Evolutionary conservation across 2,888 invertebrate genomes (phyloP).

Genomic region (Synergus japonicus): DNA sequence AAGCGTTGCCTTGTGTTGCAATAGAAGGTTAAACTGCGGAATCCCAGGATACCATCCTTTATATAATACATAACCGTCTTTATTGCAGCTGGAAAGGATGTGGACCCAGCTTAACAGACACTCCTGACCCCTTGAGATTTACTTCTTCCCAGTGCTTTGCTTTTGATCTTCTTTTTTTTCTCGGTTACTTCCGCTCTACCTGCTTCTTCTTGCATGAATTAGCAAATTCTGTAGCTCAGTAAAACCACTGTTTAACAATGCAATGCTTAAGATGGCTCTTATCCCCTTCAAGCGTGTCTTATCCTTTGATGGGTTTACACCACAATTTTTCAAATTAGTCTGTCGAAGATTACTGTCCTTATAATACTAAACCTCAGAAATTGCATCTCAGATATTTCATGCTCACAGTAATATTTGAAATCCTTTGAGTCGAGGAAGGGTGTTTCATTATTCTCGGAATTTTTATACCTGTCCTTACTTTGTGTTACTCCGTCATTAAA

Average conservation of each 20-base stretch:
- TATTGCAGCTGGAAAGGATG: conserved; percentile 31
- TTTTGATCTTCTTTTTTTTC: conserved; percentile 5
- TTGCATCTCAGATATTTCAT: not conserved
- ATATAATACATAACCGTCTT: conserved; percentile 39
- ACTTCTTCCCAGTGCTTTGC: conserved; percentile 20
- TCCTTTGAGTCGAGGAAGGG: too few relatives aligned
- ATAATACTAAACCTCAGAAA: not conserved
- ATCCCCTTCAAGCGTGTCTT: not conserved
- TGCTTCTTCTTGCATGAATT: conserved; percentile 26
- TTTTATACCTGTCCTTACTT: too few relatives aligned
- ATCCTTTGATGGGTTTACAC: not conserved
- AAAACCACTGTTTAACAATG: not conserved
- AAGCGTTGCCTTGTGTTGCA: conserved; percentile 9
- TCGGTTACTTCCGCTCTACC: not conserved
- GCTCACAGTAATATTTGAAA: not conserved
- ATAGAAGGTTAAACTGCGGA: conserved; percentile 24
- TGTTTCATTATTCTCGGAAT: too few relatives aligned
- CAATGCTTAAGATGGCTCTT: not conserved
- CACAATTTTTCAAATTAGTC: not conserved
- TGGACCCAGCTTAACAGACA: conserved; percentile 26
- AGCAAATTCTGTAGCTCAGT: not conserved
- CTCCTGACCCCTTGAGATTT: conserved; percentile 32
- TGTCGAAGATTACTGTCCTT: not conserved
- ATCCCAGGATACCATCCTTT: conserved; percentile 20
- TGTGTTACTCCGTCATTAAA: too few relatives aligned